Evolutionary conservation across 2,113 vertebrate genomes (phyloP), one percentile per base, ranked within the genome.

Genomic region (Salvelinus fontinalis): DNA sequence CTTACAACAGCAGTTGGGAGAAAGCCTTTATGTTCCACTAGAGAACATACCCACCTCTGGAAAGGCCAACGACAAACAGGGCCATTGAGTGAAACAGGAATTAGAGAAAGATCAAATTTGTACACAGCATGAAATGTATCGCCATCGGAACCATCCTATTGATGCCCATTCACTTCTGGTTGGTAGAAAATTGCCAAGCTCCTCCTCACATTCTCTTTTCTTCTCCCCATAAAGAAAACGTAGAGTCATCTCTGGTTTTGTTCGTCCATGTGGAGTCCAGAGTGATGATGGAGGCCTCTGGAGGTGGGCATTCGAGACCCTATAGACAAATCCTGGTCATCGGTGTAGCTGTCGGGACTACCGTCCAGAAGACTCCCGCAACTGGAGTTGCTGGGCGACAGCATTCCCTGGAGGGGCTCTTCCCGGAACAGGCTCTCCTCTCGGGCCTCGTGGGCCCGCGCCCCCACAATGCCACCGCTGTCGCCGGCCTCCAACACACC

Each of bases 341-440:
- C 95, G 0, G 92, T 93, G 86, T 94, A 96, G 91, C 95, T 97
- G 83, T 95, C 95, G 0, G 96, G 95, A 82, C 96, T 96, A 9
- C 88, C 93, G 0, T 96, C 96, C 86, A 95, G 86, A 26, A 95
- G 94, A 4, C 95, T 96, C 65, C 95, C 95, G 13, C 95, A 96
- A 91, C 95, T 95, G 67, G 95, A 96, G 89, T 95, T 94, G 51
- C 51, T 18, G 14, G 95, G 94, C 24, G 95, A 96, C 79, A 96
- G 80, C 89, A 95, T 94, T 48, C 95, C 95, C 89, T 96, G 95
- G 76, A 95, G 93, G 70, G 96, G 94, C 81, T 95, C 94, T 70
- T 95, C 95, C 6, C 94, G 90, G 66, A 92, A 93, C 11, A 93
- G 89, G 3, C 91, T 85, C 18, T 88, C 77, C 60, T 78, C 78